Base-by-base conservation (phyloP, 2,797 vertebrate genomes). In the Pipistrellus pygmaeus region DNA sequence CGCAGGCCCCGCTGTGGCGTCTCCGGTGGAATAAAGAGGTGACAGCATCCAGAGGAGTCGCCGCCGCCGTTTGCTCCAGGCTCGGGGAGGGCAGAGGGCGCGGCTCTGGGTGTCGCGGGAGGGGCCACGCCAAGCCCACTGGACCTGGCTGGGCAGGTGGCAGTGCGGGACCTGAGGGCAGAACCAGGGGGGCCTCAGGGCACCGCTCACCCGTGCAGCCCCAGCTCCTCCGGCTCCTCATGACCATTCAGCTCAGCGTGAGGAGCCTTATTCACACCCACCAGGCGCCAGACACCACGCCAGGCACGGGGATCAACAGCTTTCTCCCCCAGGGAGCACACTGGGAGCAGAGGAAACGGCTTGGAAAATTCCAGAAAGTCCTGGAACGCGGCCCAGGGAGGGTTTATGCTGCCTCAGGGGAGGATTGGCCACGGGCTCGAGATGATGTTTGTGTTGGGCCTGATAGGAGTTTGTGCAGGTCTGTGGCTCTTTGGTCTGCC, bases 11-110 rank as follows among this genome's bases (percentile, higher is more conserved):
- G 53, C 53, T 38, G 38, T n/a, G 6, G 89, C 1, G 85, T 90
- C 85, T 93, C 89, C 85, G 68, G 83, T 1, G 32, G 94, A 97
- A 97, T 97, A 96, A 97, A 97, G 91, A 95, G 48, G 76, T 38
- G 80, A 81, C 68, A 30, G 55, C 1, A 0, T 82, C 84, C 48
- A 81, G 41, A 72, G 87, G 64, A 27, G 77, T 68, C 20, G 44
- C 75, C 76, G 44, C 75, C 76, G 86, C 35, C 1, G 0, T 44
- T 95, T 93, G 84, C 95, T 95, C 62, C 4, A 46, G 76, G n/a
- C 21, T 0, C 17, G 46, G 84, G 55, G 21, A 41, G 64, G 30
- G 44, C 3, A 20, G 77, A 83, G 76, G 64, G 51, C 1, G 0
- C 1, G 0, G 38, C 66, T 41, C 7, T 0, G 48, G 73, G 68